A percentile compares a stretch with the other conserved stretches of the same genome.
Conservation (phyloP, 2,113 vertebrate genomes). For the Malurus alboscapulatus region DNA sequence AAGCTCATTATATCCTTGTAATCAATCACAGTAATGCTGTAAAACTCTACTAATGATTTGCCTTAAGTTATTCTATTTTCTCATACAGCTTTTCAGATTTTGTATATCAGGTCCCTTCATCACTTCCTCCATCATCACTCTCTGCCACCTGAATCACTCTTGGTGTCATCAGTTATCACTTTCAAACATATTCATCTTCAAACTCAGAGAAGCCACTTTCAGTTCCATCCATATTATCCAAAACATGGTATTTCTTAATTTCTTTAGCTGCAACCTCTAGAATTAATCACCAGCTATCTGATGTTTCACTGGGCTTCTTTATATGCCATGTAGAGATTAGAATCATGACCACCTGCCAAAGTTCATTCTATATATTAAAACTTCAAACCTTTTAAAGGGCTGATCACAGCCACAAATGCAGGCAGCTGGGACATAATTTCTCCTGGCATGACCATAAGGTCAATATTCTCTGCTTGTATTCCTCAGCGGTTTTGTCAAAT, state of each 20-base stretch:
- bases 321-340: neutral
- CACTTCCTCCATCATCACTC: neutral
- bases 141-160: neutral
- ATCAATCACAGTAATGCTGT: fast-evolving
- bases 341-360: neutral
- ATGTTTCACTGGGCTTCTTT: neutral
- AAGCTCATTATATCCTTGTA: neutral
- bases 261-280: neutral
- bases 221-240: neutral
- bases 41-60: neutral
- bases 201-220: neutral
- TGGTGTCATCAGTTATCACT: neutral
- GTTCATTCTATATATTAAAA: neutral
- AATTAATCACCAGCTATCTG: neutral
- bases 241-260: neutral
- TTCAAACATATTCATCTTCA: neutral
- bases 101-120: neutral
- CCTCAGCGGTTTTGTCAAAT: neutral
- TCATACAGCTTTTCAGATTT: neutral
- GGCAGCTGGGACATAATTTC: fast-evolving
- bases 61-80: neutral
- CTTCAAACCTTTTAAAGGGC: neutral
- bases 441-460: neutral
- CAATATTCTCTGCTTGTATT: neutral
- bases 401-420: neutral